A percentile compares a stretch with the other conserved stretches of the same genome.
phyloP scores from a whole-genome alignment of 37 sponge, comb jelly and placozoan species.

The Beroe forskalii region DNA sequence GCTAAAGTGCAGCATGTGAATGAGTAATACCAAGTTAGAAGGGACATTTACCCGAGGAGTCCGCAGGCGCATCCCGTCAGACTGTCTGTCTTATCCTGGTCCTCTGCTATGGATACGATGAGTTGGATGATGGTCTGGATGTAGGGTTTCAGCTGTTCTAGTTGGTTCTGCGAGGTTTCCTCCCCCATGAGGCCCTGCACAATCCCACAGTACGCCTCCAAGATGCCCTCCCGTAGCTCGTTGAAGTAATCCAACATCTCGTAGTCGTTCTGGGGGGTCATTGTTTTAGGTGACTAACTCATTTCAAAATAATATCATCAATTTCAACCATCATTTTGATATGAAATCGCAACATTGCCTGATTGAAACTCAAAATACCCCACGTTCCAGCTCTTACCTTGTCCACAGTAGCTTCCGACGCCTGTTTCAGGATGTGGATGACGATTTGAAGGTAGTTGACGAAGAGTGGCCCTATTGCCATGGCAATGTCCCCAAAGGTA shows the following conservation, averaged over 20 bases:
- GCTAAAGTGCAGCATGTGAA: neutral
- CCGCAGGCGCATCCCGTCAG: constrained; percentile 75
- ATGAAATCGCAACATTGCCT: too few relatives aligned
- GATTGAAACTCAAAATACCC: too few relatives aligned
- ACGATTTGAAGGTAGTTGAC: constrained; percentile 73
- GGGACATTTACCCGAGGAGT: constrained; percentile 78
- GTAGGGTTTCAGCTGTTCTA: constrained; percentile 73
- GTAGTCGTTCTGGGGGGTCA: constrained; percentile 81
- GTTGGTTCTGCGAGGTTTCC: constrained; percentile 54
- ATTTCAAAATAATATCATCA: too few relatives aligned
- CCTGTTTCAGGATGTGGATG: constrained; percentile 80
- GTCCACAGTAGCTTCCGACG: constrained; percentile 71
- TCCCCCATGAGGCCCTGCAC: constrained; percentile 87
- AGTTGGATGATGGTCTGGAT: constrained; percentile 78
- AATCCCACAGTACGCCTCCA: constrained; percentile 98
- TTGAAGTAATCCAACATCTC: constrained; percentile 91
- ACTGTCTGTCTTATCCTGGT: constrained; percentile 82
- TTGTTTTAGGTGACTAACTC: too few relatives aligned
- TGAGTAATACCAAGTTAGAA: neutral
- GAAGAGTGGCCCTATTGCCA: constrained; percentile 85
- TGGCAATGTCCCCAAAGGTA: constrained; percentile 91
- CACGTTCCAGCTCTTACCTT: constrained; percentile 67
- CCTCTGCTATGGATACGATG: constrained; percentile 74
- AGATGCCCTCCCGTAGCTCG: constrained; percentile 89
- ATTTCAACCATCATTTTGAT: too few relatives aligned